These are phyloP conservation scores for Hylaeus volcanicus DNA, from an alignment of 1,140 invertebrate species.

Conservation along the genomic window DNA sequence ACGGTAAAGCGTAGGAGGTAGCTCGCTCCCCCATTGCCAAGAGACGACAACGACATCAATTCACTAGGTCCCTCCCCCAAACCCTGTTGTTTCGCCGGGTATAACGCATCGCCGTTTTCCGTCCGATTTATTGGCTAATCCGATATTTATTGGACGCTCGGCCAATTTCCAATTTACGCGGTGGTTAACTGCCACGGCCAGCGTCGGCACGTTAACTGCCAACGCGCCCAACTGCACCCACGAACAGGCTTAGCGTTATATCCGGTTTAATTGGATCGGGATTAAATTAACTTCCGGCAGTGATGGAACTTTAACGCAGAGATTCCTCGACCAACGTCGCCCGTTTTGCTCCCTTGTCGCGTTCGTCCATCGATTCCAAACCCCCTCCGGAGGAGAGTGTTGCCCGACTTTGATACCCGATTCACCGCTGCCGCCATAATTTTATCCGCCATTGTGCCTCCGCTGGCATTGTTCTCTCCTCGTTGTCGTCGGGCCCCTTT, in stretches of 20 bases:
- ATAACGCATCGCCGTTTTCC: constrained; percentile 59
- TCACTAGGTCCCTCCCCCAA: not conserved
- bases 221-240: constrained; percentile 50
- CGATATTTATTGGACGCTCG: constrained; percentile 66
- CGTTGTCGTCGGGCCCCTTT: not conserved
- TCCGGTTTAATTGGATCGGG: constrained; percentile 69
- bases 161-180: constrained; percentile 67
- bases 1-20: not conserved
- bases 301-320: constrained; percentile 57
- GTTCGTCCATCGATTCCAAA: constrained; percentile 18
- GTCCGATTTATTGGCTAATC: constrained; percentile 68
- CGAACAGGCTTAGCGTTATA: constrained; percentile 62
- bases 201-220: constrained; percentile 52
- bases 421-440: not conserved
- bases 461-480: constrained; percentile 11
- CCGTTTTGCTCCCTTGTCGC: not conserved
- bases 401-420: constrained; percentile 22
- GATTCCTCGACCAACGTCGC: constrained; percentile 10
- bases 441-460: not conserved
- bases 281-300: constrained; percentile 70
- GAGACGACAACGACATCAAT: constrained; percentile 12
- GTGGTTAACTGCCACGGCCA: constrained; percentile 58
- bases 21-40: not conserved
- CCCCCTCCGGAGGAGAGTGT: not conserved
- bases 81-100: constrained; percentile 17